Conservation (phyloP, 2,113 vertebrate genomes). For the Pagrus major region DNA sequence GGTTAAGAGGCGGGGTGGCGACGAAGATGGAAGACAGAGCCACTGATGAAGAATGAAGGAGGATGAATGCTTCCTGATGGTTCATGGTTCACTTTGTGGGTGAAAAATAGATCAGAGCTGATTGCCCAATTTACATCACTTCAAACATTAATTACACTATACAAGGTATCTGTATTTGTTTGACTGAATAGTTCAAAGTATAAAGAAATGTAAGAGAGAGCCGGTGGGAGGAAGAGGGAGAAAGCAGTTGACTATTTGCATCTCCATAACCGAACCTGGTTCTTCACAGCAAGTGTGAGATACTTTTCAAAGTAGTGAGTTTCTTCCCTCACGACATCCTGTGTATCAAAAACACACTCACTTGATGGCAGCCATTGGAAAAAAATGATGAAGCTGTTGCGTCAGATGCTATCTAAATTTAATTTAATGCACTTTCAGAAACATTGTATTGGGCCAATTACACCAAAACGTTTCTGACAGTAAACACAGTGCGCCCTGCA, state of each 20-base stretch:
- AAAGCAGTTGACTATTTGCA: neutral
- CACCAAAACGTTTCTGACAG: conserved; percentile 31
- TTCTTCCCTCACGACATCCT: conserved; percentile 18
- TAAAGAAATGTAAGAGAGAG: neutral
- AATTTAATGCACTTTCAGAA: conserved; percentile 45
- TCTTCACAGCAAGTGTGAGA: neutral
- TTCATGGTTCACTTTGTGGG: conserved; percentile 14
- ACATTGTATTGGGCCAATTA: conserved; percentile 42
- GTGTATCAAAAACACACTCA: conserved; percentile 1
- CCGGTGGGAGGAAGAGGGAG: neutral
- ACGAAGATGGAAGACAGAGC: conserved; percentile 31
- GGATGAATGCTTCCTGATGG: conserved; percentile 16
- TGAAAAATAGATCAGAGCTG: conserved; percentile 28
- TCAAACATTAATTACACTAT: conserved; percentile 1
- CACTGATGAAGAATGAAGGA: neutral
- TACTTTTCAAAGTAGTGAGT: conserved; percentile 25
- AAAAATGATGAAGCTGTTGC: conserved; percentile 24
- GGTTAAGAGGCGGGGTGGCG: conserved; percentile 40
- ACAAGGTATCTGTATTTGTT: conserved; percentile 9
- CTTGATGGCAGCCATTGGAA: conserved; percentile 2
- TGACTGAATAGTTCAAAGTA: conserved; percentile 4
- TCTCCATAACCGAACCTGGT: neutral
- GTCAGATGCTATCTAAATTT: conserved; percentile 38
- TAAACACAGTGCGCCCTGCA: conserved; percentile 41
- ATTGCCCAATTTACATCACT: conserved; percentile 3